Conservation (phyloP, 2,888 invertebrate species). For the Dioctria rufipes region DNA sequence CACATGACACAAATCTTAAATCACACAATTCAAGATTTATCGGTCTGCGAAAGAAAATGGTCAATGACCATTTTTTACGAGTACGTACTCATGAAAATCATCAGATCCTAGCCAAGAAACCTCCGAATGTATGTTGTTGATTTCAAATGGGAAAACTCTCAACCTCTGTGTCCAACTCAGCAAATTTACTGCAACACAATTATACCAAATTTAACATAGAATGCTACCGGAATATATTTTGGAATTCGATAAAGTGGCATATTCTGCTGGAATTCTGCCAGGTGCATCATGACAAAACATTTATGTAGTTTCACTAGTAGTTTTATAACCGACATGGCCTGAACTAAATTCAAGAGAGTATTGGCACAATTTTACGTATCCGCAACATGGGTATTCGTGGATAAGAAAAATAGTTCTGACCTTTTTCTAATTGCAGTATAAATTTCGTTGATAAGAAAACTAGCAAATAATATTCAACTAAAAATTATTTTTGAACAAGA, state of each 20-base stretch:
- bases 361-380: slow-evolving; percentile 34
- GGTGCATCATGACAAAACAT: slow-evolving; percentile 29
- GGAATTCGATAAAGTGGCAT: slow-evolving; percentile 21
- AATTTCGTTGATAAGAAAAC: too few species aligned
- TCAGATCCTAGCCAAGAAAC: too few species aligned
- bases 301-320: slow-evolving; percentile 13
- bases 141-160: too few species aligned
- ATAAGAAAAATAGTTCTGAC: slow-evolving; percentile 16
- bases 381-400: slow-evolving; percentile 4
- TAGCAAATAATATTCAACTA: too few species aligned
- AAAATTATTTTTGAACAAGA: too few species aligned
- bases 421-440: slow-evolving; percentile 11
- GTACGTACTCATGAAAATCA: too few species aligned
- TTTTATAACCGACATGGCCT: slow-evolving; percentile 21
- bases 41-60: too few species aligned
- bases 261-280: slow-evolving; percentile 27
- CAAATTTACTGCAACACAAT: slow-evolving; percentile 34
- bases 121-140: too few species aligned
- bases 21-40: too few species aligned
- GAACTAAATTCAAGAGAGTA: slow-evolving; percentile 18
- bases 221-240: slow-evolving; percentile 23
- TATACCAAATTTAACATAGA: slow-evolving; percentile 17
- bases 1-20: too few species aligned
- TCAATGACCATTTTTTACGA: too few species aligned
- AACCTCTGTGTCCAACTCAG: neutral